These are phyloP conservation scores for Philotrypesis tridentata DNA, from an alignment of 1,140 invertebrate genomes.

Conservation along the genomic window DNA sequence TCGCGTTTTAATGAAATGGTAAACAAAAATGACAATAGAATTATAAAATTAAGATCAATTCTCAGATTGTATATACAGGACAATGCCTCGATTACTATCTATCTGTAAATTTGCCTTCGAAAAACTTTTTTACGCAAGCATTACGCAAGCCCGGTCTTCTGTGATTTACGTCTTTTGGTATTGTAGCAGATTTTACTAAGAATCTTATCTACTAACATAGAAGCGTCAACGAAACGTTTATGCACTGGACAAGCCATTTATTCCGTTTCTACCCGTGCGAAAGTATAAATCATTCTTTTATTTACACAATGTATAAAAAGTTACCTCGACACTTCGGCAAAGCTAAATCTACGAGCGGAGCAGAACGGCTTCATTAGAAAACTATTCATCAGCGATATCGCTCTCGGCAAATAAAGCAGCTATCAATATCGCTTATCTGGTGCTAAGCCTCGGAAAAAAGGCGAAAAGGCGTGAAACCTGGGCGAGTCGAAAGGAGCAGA, in stretches of 20 bases:
- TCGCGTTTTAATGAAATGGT: neutral
- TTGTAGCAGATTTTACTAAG: no score
- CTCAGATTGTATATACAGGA: neutral
- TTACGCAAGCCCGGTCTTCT: no score
- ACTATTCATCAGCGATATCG: neutral
- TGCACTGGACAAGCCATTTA: no score
- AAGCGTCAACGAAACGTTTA: no score
- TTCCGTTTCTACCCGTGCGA: no score
- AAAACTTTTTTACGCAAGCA: no score
- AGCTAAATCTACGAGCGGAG: no score
- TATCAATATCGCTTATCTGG: neutral
- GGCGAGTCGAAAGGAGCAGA: neutral
- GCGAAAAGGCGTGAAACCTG: neutral
- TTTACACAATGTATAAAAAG: no score
- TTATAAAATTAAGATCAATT: neutral
- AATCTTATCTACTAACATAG: no score
- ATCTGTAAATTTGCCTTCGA: neutral
- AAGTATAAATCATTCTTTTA: no score
- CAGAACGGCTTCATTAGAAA: neutral
- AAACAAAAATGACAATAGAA: neutral
- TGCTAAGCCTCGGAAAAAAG: neutral
- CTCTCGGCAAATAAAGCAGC: neutral
- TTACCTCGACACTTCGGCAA: no score
- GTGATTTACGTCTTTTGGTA: no score
- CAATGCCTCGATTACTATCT: neutral